Evolutionary conservation across 2,113 vertebrate species (phyloP).

Genomic region (Cephalopholis sonnerati): DNA sequence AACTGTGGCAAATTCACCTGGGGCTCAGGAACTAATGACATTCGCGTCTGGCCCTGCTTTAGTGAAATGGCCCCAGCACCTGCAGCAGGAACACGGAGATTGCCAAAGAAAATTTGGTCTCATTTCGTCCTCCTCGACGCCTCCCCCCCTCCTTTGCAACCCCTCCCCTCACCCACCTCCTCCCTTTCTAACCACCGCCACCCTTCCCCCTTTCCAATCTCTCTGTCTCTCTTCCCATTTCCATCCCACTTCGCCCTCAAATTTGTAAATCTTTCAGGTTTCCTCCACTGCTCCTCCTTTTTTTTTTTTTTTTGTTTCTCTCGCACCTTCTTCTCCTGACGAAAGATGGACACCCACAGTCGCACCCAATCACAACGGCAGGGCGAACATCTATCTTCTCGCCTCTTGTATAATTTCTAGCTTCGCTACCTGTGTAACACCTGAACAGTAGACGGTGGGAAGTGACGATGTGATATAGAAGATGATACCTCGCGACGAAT

Average conservation of each 20-base stretch:
- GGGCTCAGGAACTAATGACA: constrained; percentile 99
- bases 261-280: constrained; percentile 59
- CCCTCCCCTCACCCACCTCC: constrained; percentile 19
- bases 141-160: constrained; percentile 23
- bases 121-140: constrained; percentile 84
- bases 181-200: background rate
- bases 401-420: constrained; percentile 54
- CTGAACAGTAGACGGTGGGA: constrained; percentile 38
- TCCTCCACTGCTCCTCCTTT: constrained; percentile 16
- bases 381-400: constrained; percentile 8
- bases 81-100: constrained; percentile 99
- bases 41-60: constrained; percentile 99
- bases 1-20: constrained; percentile 99
- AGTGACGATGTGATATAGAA: constrained; percentile 50
- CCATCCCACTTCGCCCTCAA: constrained; percentile 55
- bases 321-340: background rate
- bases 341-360: background rate
- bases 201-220: constrained; percentile 86
- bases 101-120: constrained; percentile 99
- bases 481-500: constrained; percentile 75
- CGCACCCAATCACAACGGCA: background rate
- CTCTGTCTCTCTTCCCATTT: constrained; percentile 59
- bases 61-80: constrained; percentile 99
- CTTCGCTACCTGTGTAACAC: constrained; percentile 66
- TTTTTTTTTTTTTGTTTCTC: constrained; percentile 14